phyloP scores from a whole-genome alignment of 2,113 vertebrate species.

The Carassius auratus region DNA sequence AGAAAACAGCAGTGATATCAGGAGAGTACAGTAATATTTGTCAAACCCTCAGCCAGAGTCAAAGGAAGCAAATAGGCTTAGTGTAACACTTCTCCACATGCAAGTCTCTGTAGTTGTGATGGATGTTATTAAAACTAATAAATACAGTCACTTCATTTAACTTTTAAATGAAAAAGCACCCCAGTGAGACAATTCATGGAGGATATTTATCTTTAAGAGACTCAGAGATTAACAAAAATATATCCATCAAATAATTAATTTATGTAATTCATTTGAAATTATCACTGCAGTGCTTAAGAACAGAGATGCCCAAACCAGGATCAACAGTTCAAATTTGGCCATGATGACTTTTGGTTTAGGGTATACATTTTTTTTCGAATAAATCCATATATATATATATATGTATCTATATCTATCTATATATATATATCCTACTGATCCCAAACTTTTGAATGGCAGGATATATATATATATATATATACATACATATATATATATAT shows the following conservation, averaged over 20 bases:
- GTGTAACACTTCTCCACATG: background rate
- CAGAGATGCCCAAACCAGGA: background rate
- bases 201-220: background rate
- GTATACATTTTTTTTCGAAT: too few relatives aligned
- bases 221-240: background rate
- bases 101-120: background rate
- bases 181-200: background rate
- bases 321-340: too few relatives aligned
- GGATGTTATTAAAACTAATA: background rate
- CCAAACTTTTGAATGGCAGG: too few relatives aligned
- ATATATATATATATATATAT: too few relatives aligned
- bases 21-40: background rate
- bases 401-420: too few relatives aligned
- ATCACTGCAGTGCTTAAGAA: background rate
- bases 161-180: background rate
- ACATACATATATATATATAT: too few relatives aligned
- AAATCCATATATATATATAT: too few relatives aligned
- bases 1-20: background rate
- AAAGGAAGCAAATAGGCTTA: conserved; percentile 18
- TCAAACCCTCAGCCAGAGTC: background rate
- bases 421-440: too few relatives aligned
- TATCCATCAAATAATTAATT: background rate
- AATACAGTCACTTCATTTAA: background rate
- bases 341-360: too few relatives aligned
- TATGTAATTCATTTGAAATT: background rate